Base-by-base conservation (phyloP, 2,797 vertebrate genomes). In the Myotis daubentonii region DNA sequence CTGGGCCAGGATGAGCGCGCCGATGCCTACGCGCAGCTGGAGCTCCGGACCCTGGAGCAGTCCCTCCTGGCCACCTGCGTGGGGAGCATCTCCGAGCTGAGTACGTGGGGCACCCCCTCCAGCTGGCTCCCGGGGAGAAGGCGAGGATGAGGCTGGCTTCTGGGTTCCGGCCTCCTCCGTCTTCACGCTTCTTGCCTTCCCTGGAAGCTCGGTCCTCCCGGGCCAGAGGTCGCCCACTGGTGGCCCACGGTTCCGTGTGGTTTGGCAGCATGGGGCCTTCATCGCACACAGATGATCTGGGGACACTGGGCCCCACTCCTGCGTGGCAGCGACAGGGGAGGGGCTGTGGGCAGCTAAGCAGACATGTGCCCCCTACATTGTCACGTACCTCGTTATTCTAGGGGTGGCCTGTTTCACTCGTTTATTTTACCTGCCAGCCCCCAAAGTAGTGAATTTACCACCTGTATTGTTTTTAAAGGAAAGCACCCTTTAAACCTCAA, bases 11-110 rank as follows among this genome's bases (percentile, higher is more conserved):
- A 99, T 1, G 99, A 99, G 97, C 98, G 99, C 47, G 99, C 99
- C 0, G 99, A 99, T 1, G 99, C 99, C 78, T 99, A 99, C 0
- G 99, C 99, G 23, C 99, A 99, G 97, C 98, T 99, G 98, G 99
- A 99, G 94, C 99, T 99, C 55, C 99, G 99, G 55, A 99, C 99
- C 0, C 98, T 99, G 98, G 99, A 99, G 96, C 99, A 99, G 97
- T 99, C 99, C 15, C 98, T 99, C 89, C 98, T 99, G 97, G 99
- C 99, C 79, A 99, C 99, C 1, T 99, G 99, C 0, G 99, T 99
- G 82, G 99, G 99, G 96, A 99, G 99, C 99, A 99, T 99, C 98
- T 99, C 99, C 0, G 99, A 99, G 82, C 99, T 99, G 95, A 99
- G 99, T 99, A 96, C 99, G 99, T 99, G 60, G 13, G 22, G 36